Base-by-base conservation (phyloP, 2,888 invertebrate genomes). In the Noctua janthina region DNA sequence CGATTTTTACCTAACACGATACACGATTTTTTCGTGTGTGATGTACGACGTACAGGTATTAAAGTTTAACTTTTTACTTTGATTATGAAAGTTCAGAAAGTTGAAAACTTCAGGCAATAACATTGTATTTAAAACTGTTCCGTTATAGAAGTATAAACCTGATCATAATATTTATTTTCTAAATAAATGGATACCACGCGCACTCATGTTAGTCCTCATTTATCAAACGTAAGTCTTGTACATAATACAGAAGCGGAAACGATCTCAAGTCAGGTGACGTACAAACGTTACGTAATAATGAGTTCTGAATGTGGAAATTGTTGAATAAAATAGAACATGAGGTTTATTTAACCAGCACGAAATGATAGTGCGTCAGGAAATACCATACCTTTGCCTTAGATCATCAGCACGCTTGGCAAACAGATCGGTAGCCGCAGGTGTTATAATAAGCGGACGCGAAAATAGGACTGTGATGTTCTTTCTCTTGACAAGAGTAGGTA, bases 161-260 rank as follows among this genome's bases (percentile, higher is more conserved):
- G 17, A 1, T n/a, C 23, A 69, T 54, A 80, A 68, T 59, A 39
- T n/a, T 2, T 15, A 29, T 56, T 79, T 79, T 64, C 17, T 43
- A 13, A 73, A 82, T 80, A 66, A 43, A 74, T n/a, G 29, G 29
- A 13, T 39, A 73, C 49, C 39, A 56, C 29, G 15, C 29, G 51
- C 72, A 72, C 49, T 78, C n/a, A 35, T 68, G 74, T 62, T 56
- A 23, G 20, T 68, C 54, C 29, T 72, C 69, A 83, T 69, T 83
- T 46, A 83, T 74, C 78, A 59, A 74, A 49, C 68, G 39, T 51
- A 54, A 54, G 54, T 54, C 54, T 54, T 54, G 54, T 20, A 78
- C 78, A 68, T 74, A 85, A 83, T 59, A 56, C 64, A 67, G 64
- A 67, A 78, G 67, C 76, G 85, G 86, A 86, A 86, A 86, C 17